Conservation (phyloP, 1,140 invertebrate species). For the Pseudomyrmex cubaensis region DNA sequence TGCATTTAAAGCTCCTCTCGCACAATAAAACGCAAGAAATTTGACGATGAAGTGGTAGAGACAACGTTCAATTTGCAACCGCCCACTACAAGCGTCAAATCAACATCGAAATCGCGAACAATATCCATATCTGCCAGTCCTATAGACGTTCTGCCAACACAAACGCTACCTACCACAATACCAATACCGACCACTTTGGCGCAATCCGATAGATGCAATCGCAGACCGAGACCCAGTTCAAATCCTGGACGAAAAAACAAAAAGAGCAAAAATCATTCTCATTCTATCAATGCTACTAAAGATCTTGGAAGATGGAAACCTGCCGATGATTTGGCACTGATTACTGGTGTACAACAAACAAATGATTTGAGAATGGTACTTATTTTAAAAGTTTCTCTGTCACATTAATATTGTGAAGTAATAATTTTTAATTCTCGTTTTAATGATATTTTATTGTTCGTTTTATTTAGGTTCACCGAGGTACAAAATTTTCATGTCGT, state of each 20-base stretch:
- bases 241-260: conserved; percentile 82
- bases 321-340: conserved; percentile 97
- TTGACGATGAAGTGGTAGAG: conserved; percentile 98
- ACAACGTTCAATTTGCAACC: conserved; percentile 90
- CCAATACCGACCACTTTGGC: conserved; percentile 77
- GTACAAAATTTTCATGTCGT: conserved; percentile 97
- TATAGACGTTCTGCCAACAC: conserved; percentile 81
- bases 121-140: conserved; percentile 83
- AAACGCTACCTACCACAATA: conserved; percentile 81
- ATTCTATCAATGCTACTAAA: conserved; percentile 87
- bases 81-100: conserved; percentile 87
- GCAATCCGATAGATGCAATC: conserved; percentile 79
- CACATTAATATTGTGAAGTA: background rate
- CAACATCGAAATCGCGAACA: conserved; percentile 86
- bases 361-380: conserved; percentile 83
- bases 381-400: background rate
- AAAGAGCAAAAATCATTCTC: conserved; percentile 83
- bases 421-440: background rate
- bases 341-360: conserved; percentile 97
- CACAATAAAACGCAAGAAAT: conserved; percentile 97
- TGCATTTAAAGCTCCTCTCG: conserved; percentile 90
- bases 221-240: conserved; percentile 78
- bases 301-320: conserved; percentile 98
- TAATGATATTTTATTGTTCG: conserved; percentile 42
- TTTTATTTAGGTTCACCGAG: conserved; percentile 92